Evolutionary conservation across 2,888 invertebrate species (phyloP).

Genomic region (Apamea anceps): DNA sequence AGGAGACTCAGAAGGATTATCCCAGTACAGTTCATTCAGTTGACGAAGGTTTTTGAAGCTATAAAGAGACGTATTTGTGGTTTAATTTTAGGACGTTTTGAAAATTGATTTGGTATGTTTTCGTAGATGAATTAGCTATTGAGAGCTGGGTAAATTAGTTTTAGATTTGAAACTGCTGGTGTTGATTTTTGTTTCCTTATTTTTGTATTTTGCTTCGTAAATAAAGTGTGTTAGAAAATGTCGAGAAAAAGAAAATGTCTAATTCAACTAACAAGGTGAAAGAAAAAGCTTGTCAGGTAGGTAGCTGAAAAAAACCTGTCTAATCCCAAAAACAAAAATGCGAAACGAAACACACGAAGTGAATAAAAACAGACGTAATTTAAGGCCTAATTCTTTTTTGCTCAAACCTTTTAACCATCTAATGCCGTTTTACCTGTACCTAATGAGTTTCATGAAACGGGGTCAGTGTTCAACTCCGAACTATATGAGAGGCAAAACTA

Average conservation of each 20-base stretch:
- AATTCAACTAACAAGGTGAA: neutral
- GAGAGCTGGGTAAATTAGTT: neutral
- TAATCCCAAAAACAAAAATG: constrained; percentile 13
- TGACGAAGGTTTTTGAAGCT: constrained; percentile 27
- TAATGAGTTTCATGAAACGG: constrained; percentile 52
- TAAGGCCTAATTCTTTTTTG: constrained; percentile 36
- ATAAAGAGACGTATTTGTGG: constrained; percentile 1
- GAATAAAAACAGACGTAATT: constrained; percentile 39
- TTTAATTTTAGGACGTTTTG: neutral
- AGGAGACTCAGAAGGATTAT: constrained; percentile 47
- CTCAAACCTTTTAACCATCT: constrained; percentile 26
- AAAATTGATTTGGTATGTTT: neutral
- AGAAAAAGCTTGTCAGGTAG: neutral
- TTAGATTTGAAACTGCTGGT: neutral
- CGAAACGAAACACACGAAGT: constrained; percentile 20
- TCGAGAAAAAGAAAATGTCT: neutral
- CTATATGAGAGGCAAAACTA: constrained; percentile 44
- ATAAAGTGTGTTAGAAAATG: neutral
- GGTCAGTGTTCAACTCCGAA: constrained; percentile 40
- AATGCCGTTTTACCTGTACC: constrained; percentile 38
- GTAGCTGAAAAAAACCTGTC: neutral
- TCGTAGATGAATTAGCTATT: neutral
- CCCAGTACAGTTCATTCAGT: constrained; percentile 39
- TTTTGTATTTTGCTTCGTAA: neutral
- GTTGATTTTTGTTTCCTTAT: neutral